Percentiles rank a stretch among this genome's conserved stretches.
phyloP scores from a whole-genome alignment of 35 echinoderm and acorn worm genomes.

The Lytechinus pictus region DNA sequence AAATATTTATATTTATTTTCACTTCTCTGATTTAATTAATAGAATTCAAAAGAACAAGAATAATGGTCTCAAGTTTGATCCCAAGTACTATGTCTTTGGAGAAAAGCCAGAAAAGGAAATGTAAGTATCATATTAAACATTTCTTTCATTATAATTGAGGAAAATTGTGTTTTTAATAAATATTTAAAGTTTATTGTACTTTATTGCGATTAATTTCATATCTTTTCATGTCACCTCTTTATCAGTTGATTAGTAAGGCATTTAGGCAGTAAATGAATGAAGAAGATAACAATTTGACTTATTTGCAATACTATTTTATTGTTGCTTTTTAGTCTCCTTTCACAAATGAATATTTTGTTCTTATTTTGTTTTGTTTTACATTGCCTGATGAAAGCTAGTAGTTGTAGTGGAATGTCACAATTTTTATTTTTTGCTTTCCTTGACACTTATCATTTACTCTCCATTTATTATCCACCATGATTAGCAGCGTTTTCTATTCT shows the following conservation, averaged over 20 bases:
- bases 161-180: neutral
- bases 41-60: conserved; percentile 81
- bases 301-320: no score
- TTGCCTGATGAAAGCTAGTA: no score
- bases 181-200: neutral
- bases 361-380: neutral
- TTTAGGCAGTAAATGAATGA: neutral
- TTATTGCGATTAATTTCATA: neutral
- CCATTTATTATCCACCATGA: no score
- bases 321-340: no score
- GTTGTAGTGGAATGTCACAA: neutral
- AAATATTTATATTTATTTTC: no score
- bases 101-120: conserved; percentile 90
- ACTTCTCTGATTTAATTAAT: neutral
- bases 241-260: neutral
- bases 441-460: no score
- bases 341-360: neutral
- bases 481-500: no score
- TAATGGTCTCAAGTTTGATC: conserved; percentile 84
- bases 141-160: neutral
- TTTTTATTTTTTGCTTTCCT: neutral
- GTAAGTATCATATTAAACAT: conserved; percentile 66
- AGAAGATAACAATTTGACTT: neutral
- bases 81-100: conserved; percentile 98
- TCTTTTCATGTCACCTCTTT: neutral